Percentiles rank a stretch among this genome's conserved stretches.
These are phyloP conservation scores for Catharus ustulatus DNA, from an alignment of 2,797 vertebrate species.

Conservation along the genomic window DNA sequence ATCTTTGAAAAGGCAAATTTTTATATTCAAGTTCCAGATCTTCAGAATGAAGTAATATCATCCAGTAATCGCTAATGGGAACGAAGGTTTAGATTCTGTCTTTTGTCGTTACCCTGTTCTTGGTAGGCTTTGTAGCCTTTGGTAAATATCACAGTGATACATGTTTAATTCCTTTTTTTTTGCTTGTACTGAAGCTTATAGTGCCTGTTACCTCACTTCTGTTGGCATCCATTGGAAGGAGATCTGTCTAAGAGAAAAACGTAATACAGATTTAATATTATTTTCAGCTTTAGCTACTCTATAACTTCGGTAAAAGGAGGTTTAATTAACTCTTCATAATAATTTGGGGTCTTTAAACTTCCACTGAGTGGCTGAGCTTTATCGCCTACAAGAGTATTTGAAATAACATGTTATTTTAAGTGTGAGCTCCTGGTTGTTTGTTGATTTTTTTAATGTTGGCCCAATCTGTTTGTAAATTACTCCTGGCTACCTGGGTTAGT, in stretches of 20 bases:
- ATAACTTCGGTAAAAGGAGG: neutral
- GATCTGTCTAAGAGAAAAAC: neutral
- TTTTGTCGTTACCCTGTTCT: neutral
- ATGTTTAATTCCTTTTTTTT: neutral
- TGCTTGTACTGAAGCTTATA: neutral
- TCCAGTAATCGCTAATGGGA: neutral
- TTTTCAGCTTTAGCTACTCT: neutral
- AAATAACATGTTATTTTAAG: neutral
- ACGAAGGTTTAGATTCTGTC: neutral
- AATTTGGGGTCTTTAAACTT: neutral
- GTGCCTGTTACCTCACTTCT: neutral
- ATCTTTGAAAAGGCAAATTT: neutral
- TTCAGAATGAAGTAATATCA: neutral
- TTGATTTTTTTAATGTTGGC: neutral
- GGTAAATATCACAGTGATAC: neutral
- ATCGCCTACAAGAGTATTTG: neutral
- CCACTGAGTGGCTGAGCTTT: neutral
- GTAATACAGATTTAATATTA: too few species aligned
- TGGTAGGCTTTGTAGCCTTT: neutral
- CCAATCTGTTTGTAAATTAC: neutral
- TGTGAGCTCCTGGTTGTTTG: neutral
- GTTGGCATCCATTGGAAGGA: neutral
- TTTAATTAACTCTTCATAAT: neutral
- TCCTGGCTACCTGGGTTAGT: neutral
- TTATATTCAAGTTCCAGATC: neutral